Base-by-base conservation (phyloP, 2,888 invertebrate species). In the Augochlorella aurata region DNA sequence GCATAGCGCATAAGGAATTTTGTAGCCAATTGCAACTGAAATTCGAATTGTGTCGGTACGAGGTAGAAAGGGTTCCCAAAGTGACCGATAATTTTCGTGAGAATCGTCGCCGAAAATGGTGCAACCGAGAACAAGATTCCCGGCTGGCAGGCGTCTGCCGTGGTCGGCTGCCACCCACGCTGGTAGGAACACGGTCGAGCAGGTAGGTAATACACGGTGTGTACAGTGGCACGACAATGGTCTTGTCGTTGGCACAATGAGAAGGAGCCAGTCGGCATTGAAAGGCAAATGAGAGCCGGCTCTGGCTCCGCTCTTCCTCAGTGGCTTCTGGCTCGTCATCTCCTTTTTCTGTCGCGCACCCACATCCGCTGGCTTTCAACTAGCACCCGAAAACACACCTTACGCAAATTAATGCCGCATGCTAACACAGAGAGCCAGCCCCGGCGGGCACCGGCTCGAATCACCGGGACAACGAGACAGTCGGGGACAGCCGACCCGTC, bases 371-470 rank as follows among this genome's bases (percentile, higher is more conserved):
- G 88, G 85, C 83, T 89, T 88, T 89, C 88, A 89, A 83, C 82
- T 77, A 86, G 87, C 87, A 88, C 87, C 90, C 90, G 86, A 88
- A 90, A 90, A 89, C 88, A 89, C 90, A 90, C 89, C 89, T 90
- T 90, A 90, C 90, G 90, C 90, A 90, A 90, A 90, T 90, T 90
- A 90, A 90, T 88, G 90, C 87, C 87, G 85, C 82, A 81, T 81
- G 90, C 85, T 86, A 90, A 85, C 86, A 38, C 38, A 38, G 38
- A 38, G 38, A 81, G 84, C 58, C 58, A 66, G 52, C 77, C 74
- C 74, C 81, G 18, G 12, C 24, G n/a, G 10, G 7, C 18, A 68
- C 68, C 68, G 79, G 75, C 75, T 76, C 79, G 72, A 83, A 84
- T 83, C 81, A 85, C 83, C 85, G 85, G 82, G 82, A 84, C 82